Base-by-base conservation (phyloP, 2,888 invertebrate species). In the Drosophila multiciliata region DNA sequence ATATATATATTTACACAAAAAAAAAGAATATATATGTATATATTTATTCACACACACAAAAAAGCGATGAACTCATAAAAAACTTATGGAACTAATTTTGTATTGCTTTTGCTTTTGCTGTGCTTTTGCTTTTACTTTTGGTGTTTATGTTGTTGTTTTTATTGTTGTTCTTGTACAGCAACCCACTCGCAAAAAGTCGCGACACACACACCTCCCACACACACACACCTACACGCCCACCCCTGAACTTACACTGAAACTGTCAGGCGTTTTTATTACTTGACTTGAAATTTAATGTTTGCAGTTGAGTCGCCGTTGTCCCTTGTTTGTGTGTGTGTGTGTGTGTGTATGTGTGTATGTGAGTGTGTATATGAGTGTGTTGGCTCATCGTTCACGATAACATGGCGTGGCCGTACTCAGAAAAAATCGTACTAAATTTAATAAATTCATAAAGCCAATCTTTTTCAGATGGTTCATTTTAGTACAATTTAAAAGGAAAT, bases 41-140 rank as follows among this genome's bases (percentile, higher is more conserved):
- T 69, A 35, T 62, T 35, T 36, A 33, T n/a, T 58, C 38, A 33
- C 57, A 64, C 60, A 78, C 66, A 82, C 79, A 80, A 90, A 88
- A 87, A 90, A 88, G 86, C 90, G 90, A 87, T 87, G 90, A 87
- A 87, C 90, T 90, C 90, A 89, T 87, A 87, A 87, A 90, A 87
- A 87, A 87, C 87, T 90, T 90, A 90, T 87, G 89, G 88, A 87
- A 87, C 87, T 90, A 90, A 87, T 87, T 87, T 87, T 83, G 88
- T 85, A 87, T 87, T 89, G 86, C 90, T 80, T 89, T 87, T 89
- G 86, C 90, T 80, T 86, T 38, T 87, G 68, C 73, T 83, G 89
- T 89, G 64, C 69, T 70, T 74, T 79, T 89, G 89, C 82, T 76
- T 84, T 84, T 89, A 81, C 89, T 80, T 87, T 72, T 61, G 38